A percentile compares a stretch with the other conserved stretches of the same genome.
Evolutionary conservation across 2,888 invertebrate genomes (phyloP).

Genomic region (Chloroclystis v-ata): DNA sequence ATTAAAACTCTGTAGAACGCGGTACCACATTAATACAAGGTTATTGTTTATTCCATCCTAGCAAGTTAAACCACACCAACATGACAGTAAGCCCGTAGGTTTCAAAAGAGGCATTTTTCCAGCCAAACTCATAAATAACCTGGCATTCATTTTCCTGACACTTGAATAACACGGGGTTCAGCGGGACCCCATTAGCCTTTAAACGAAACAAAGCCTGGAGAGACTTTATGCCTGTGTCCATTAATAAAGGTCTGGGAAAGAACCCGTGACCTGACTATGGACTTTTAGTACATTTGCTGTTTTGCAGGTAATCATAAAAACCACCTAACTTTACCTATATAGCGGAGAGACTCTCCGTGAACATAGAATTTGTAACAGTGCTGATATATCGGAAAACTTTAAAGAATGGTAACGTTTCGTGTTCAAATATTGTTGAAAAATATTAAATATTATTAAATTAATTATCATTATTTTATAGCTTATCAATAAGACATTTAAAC

Average conservation of each 20-base stretch:
- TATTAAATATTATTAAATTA: too few species aligned
- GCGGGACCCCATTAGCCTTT: conserved; percentile 66
- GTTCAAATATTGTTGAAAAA: too few species aligned
- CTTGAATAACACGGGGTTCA: conserved; percentile 63
- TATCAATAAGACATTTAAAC: too few species aligned
- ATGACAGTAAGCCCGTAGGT: conserved; percentile 26
- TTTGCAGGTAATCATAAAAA: neutral
- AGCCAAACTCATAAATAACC: conserved; percentile 62
- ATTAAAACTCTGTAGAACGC: too few species aligned
- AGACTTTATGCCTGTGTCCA: conserved; percentile 51
- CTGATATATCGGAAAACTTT: too few species aligned
- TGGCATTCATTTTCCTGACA: conserved; percentile 71
- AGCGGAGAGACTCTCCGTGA: too few species aligned
- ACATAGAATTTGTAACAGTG: too few species aligned
- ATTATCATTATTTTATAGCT: too few species aligned
- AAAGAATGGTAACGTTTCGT: too few species aligned
- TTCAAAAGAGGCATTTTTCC: conserved; percentile 50
- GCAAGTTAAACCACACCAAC: neutral
- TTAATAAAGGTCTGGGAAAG: conserved; percentile 50
- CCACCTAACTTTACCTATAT: too few species aligned
- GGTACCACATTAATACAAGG: too few species aligned
- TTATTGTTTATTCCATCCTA: neutral
- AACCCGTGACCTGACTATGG: conserved; percentile 22
- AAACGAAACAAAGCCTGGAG: conserved; percentile 59
- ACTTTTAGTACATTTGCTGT: neutral